phyloP scores from a whole-genome alignment of 2,113 vertebrate species.

The Pangasianodon hypophthalmus region DNA sequence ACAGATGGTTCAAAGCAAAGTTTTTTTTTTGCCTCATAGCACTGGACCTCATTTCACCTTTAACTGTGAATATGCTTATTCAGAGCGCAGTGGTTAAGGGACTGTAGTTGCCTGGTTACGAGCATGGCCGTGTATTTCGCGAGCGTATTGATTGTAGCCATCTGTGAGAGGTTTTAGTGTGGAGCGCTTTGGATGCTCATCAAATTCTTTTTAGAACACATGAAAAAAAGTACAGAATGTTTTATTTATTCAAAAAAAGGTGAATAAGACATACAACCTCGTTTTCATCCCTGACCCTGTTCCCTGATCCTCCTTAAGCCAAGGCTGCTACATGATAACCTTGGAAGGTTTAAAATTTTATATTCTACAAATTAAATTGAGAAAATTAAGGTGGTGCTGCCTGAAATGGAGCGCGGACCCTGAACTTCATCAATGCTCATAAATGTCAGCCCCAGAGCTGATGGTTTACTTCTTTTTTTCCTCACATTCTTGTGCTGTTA shows the following conservation, averaged over 20 bases:
- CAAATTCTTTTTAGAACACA: slow-evolving; percentile 18
- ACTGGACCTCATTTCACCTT: slow-evolving; percentile 33
- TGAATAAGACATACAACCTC: neutral
- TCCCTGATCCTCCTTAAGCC: neutral
- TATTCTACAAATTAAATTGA: neutral
- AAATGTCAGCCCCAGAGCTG: neutral
- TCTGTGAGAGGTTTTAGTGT: slow-evolving; percentile 33
- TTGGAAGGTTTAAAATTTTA: neutral
- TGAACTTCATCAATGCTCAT: neutral
- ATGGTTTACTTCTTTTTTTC: neutral
- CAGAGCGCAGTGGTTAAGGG: slow-evolving; percentile 17
- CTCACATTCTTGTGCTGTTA: neutral
- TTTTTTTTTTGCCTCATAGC: neutral
- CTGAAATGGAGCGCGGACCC: neutral
- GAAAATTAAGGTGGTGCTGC: neutral
- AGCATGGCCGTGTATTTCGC: slow-evolving; percentile 6
- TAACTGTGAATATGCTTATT: slow-evolving; percentile 32
- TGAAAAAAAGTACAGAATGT: neutral
- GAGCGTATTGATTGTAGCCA: slow-evolving; percentile 30
- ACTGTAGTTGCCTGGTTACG: slow-evolving; percentile 38
- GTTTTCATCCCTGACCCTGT: neutral
- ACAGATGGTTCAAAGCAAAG: slow-evolving; percentile 5
- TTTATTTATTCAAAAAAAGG: neutral
- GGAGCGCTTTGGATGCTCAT: slow-evolving; percentile 21
- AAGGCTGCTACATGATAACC: neutral